These are phyloP conservation scores for Microcaecilia unicolor DNA, from an alignment of 2,797 vertebrate genomes.

Conservation along the genomic window DNA sequence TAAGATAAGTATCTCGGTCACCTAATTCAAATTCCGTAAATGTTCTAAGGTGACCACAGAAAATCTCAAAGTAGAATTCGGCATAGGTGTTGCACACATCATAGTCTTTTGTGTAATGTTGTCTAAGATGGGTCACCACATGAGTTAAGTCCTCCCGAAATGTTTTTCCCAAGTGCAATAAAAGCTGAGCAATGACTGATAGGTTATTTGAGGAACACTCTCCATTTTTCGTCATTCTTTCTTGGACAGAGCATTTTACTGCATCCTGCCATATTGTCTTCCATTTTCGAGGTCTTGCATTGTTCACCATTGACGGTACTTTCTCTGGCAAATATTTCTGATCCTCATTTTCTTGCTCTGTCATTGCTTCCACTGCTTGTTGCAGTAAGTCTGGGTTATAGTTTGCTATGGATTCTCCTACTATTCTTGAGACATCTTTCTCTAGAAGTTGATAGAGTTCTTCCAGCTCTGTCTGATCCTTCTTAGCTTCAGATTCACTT, in stretches of 20 bases:
- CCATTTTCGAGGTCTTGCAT: conserved; percentile 62
- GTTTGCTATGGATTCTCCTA: conserved; percentile 39
- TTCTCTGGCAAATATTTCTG: conserved; percentile 14
- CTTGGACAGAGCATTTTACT: conserved; percentile 45
- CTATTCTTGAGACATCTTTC: conserved; percentile 37
- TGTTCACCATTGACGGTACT: not conserved
- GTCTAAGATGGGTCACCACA: conserved; percentile 50
- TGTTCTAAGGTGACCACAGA: conserved; percentile 49
- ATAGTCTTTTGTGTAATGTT: conserved; percentile 64
- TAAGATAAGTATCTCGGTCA: conserved; percentile 55
- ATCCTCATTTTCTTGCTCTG: conserved; percentile 70
- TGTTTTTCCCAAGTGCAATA: conserved; percentile 60
- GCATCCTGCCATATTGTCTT: conserved; percentile 49
- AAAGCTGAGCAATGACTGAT: conserved; percentile 48
- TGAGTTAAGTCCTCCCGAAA: conserved; percentile 68
- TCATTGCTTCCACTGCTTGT: conserved; percentile 56
- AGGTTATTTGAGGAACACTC: conserved; percentile 17
- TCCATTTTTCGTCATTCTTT: conserved; percentile 33
- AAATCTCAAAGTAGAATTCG: conserved; percentile 60
- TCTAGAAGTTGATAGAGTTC: conserved; percentile 51
- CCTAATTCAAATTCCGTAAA: conserved; percentile 42
- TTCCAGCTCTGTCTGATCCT: conserved; percentile 45
- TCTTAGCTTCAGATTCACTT: conserved; percentile 18
- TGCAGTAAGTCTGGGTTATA: conserved; percentile 40
- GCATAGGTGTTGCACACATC: conserved; percentile 64